Conservation (phyloP, 2,113 vertebrate species). For the Phycodurus eques region DNA sequence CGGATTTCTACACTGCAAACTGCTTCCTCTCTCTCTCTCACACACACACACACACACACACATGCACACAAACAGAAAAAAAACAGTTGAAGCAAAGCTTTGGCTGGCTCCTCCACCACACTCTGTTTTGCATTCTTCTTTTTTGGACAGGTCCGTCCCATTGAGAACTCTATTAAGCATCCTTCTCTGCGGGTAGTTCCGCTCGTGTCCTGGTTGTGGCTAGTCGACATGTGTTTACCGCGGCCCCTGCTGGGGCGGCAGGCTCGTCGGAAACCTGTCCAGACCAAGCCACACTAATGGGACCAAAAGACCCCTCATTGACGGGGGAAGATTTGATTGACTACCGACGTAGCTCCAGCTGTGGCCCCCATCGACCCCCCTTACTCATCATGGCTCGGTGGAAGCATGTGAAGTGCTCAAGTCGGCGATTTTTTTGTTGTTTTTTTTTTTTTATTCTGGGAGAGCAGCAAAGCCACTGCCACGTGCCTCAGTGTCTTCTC, state of each 20-base stretch:
- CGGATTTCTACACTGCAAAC: slow-evolving; percentile 51
- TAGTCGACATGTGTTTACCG: slow-evolving; percentile 78
- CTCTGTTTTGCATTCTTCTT: slow-evolving; percentile 56
- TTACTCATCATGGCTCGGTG: slow-evolving; percentile 69
- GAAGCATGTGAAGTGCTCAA: slow-evolving; percentile 73
- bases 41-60: slow-evolving; percentile 1
- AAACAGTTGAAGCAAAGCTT: slow-evolving; percentile 55
- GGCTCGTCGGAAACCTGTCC: slow-evolving; percentile 63
- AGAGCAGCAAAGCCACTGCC: slow-evolving; percentile 53
- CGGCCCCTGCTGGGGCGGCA: slow-evolving; percentile 67
- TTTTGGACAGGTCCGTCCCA: slow-evolving; percentile 69
- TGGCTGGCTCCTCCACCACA: slow-evolving; percentile 50
- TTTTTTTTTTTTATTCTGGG: slow-evolving; percentile 27
- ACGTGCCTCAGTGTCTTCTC: slow-evolving; percentile 69
- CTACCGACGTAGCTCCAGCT: slow-evolving; percentile 62
- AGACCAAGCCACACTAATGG: slow-evolving; percentile 72
- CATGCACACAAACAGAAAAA: slow-evolving; percentile 26
- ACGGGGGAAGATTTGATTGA: slow-evolving; percentile 51
- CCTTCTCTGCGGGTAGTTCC: slow-evolving; percentile 58
- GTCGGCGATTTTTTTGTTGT: slow-evolving; percentile 41
- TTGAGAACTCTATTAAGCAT: slow-evolving; percentile 66
- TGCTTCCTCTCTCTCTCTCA: slow-evolving; percentile 52
- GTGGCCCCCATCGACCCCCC: slow-evolving; percentile 64
- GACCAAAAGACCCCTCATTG: slow-evolving; percentile 62
- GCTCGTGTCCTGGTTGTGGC: slow-evolving; percentile 64